Conservation (phyloP, 2,113 vertebrate species). For the Octodon degus region DNA sequence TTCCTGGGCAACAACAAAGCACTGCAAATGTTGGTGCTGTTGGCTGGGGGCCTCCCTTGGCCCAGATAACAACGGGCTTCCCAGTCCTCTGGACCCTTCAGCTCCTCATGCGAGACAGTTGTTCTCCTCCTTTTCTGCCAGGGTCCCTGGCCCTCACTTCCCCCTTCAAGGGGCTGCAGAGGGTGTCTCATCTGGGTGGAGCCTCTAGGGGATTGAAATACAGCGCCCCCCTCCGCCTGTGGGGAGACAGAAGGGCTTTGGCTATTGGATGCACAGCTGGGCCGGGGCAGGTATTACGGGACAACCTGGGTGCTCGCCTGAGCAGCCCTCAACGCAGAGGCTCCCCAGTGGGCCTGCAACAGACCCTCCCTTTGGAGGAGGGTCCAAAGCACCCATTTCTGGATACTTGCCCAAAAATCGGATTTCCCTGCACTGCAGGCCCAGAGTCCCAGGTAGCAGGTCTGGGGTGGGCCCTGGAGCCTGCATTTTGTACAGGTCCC, state of each 20-base stretch:
- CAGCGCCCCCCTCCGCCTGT: not conserved
- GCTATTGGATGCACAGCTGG: not conserved
- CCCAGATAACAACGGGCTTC: not conserved
- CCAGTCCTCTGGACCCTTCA: not conserved
- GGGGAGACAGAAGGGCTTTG: not conserved
- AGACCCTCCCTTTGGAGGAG: not conserved
- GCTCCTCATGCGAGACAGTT: no score
- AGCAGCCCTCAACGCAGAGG: no score
- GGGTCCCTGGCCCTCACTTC: not conserved
- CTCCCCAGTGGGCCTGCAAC: not conserved
- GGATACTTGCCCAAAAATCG: not conserved
- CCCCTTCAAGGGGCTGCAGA: not conserved
- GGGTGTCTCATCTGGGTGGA: not conserved
- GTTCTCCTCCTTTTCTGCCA: not conserved
- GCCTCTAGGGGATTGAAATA: not conserved
- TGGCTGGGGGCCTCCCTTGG: not conserved
- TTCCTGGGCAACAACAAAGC: not conserved
- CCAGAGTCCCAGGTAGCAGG: not conserved
- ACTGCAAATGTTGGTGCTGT: not conserved
- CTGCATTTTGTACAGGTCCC: not conserved
- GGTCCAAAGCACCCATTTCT: no score
- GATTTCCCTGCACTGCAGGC: not conserved
- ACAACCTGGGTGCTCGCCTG: not conserved
- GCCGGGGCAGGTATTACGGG: no score
- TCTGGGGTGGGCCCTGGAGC: not conserved